These are phyloP conservation scores for Coelopa frigida DNA, from an alignment of 1,140 invertebrate species.

Conservation along the genomic window DNA sequence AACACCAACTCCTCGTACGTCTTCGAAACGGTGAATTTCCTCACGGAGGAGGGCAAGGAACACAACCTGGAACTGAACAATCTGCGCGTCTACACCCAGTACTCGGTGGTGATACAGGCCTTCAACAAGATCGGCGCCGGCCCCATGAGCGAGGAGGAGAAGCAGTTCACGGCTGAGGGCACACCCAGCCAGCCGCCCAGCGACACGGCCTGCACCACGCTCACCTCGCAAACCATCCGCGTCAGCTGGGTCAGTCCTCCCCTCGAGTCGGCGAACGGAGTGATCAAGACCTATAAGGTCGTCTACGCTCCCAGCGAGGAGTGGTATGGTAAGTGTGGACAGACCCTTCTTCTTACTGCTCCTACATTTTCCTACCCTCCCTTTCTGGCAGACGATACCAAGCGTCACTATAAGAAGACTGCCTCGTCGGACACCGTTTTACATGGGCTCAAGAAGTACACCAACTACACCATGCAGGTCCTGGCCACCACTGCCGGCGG, in stretches of 20 bases:
- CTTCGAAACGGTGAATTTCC: constrained; percentile 88
- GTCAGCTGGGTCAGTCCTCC: constrained; percentile 91
- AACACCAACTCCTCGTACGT: constrained; percentile 84
- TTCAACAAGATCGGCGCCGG: constrained; percentile 92
- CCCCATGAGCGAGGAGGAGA: constrained; percentile 81
- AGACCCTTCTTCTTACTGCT: neutral
- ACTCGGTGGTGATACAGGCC: constrained; percentile 88
- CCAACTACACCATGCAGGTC: constrained; percentile 96
- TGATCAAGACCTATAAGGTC: constrained; percentile 95
- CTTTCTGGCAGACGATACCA: constrained; percentile 69
- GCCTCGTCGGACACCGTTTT: constrained; percentile 87
- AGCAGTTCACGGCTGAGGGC: constrained; percentile 85
- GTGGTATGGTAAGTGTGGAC: constrained; percentile 71
- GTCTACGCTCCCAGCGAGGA: constrained; percentile 87
- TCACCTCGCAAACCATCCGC: constrained; percentile 87
- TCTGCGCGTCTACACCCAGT: constrained; percentile 88
- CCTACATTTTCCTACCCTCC: neutral
- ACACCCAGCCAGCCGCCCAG: constrained; percentile 89
- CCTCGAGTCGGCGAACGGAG: constrained; percentile 81
- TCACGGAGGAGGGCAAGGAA: constrained; percentile 83
- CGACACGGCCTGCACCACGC: constrained; percentile 81
- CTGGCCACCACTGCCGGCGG: constrained; percentile 90
- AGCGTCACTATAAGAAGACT: constrained; percentile 84
- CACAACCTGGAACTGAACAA: constrained; percentile 76
- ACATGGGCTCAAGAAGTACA: constrained; percentile 88